Evolutionary conservation across 2,797 vertebrate genomes (phyloP).

Genomic region (Bradypodion ventrale): DNA sequence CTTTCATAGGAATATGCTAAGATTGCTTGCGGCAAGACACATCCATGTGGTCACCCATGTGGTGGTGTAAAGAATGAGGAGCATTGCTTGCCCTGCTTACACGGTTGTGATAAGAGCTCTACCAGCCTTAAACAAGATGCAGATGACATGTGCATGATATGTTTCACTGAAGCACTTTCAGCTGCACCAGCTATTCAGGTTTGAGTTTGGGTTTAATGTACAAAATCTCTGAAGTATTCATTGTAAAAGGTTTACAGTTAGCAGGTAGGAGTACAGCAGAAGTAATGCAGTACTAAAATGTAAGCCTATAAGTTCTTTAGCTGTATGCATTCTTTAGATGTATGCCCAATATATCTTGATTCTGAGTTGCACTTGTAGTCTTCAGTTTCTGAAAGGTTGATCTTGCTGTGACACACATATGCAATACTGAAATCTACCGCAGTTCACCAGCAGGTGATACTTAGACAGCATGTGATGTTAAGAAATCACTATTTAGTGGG

Average conservation of each 20-base stretch:
- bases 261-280: background rate
- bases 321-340: background rate
- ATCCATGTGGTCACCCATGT: conserved; percentile 93
- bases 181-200: conserved; percentile 98
- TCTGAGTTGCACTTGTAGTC: background rate
- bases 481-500: background rate
- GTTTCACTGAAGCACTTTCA: conserved; percentile 98
- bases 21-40: conserved; percentile 95
- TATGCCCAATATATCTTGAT: background rate
- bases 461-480: background rate
- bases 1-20: conserved; percentile 91
- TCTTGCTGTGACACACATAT: background rate
- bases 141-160: conserved; percentile 99
- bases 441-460: background rate
- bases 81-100: conserved; percentile 91
- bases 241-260: background rate
- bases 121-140: conserved; percentile 94
- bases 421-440: background rate
- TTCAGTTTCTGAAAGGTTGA: background rate
- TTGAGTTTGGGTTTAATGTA: conserved; percentile 9
- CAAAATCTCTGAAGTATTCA: background rate
- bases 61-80: conserved; percentile 97
- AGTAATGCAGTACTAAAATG: accelerated
- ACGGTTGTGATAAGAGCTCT: conserved; percentile 92
- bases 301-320: background rate